Evolutionary conservation across 2,888 invertebrate species (phyloP).

Genomic region (Acanthosepion esculentum): DNA sequence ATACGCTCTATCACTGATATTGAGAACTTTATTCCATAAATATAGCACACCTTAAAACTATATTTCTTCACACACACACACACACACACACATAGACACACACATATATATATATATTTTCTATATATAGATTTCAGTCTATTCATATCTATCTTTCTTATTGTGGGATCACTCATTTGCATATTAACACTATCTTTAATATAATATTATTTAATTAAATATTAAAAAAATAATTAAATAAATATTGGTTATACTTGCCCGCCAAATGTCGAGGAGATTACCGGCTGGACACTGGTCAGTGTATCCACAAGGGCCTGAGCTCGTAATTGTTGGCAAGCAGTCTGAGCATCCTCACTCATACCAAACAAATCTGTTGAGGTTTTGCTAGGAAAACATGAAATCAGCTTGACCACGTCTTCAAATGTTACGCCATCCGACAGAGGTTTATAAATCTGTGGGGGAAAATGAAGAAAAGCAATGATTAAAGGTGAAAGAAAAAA

Average conservation of each 20-base stretch:
- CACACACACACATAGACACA: no score
- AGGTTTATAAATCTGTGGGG: not conserved
- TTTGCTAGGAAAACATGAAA: constrained; percentile 70
- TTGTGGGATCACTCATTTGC: no score
- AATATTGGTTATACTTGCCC: constrained; percentile 59
- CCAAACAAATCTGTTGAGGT: constrained; percentile 74
- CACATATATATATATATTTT: no score
- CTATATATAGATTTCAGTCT: no score
- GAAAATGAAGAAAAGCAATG: not conserved
- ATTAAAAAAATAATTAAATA: no score
- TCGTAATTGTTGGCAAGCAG: constrained; percentile 70
- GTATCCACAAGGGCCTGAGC: constrained; percentile 69
- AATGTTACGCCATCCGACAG: constrained; percentile 65
- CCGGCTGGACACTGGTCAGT: constrained; percentile 71
- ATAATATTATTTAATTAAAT: no score
- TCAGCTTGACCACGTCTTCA: constrained; percentile 50
- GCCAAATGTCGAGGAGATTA: constrained; percentile 62
- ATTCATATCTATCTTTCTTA: no score
- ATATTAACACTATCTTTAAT: no score
- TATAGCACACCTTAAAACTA: no score
- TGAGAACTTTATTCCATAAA: no score
- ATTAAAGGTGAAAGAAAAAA: not conserved
- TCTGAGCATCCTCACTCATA: constrained; percentile 74
- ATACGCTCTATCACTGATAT: no score
- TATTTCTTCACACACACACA: no score